Conservation (phyloP, 2,113 vertebrate species). For the Emydura subglobosa region DNA sequence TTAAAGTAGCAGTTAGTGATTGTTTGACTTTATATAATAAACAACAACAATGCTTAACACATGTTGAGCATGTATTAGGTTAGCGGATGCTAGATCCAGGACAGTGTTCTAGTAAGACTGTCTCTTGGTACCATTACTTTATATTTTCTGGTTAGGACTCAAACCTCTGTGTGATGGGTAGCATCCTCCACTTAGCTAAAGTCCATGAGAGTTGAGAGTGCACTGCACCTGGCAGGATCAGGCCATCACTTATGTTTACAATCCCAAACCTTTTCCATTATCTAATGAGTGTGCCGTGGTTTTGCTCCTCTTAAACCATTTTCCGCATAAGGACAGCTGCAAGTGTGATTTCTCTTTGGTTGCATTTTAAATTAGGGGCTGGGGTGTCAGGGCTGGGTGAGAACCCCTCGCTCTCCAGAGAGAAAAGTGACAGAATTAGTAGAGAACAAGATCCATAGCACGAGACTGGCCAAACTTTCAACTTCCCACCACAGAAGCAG, state of each 20-base stretch:
- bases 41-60: not conserved
- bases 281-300: not conserved
- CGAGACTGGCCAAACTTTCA: not conserved
- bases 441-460: not conserved
- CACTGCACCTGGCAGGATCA: not conserved
- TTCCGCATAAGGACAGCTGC: not conserved
- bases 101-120: not conserved
- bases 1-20: not conserved
- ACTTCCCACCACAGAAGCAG: not conserved
- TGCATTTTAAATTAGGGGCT: slow-evolving; percentile 43
- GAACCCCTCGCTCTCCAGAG: not conserved
- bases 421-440: not conserved
- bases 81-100: not conserved
- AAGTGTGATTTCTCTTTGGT: slow-evolving; percentile 5
- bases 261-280: not conserved
- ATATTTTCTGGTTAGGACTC: not conserved
- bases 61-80: not conserved
- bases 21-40: not conserved
- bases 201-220: not conserved
- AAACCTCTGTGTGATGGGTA: not conserved
- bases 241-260: not conserved
- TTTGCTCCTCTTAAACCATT: not conserved
- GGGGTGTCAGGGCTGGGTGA: not conserved
- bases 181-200: not conserved
- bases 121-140: not conserved